Base-by-base conservation (phyloP, 2,888 invertebrate genomes). In the Biston stratarius region DNA sequence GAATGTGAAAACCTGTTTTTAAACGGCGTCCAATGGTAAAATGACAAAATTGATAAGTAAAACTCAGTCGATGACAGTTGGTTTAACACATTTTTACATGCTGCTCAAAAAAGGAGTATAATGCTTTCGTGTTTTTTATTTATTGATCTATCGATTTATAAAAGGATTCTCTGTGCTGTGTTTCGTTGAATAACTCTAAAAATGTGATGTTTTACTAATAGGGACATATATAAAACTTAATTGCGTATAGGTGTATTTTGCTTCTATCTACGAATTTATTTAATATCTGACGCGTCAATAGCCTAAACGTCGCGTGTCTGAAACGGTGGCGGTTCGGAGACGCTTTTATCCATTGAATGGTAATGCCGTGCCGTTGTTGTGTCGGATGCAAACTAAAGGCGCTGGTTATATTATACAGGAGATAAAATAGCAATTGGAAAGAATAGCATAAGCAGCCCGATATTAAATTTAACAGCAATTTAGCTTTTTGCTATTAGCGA, bases 291-390 rank as follows among this genome's bases (percentile, higher is more conserved):
- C 52, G 14, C 63, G 45, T 59, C 58, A 67, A 66, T 69, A 61
- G 66, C 63, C 62, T 61, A 65, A 53, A 64, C 59, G 66, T 70
- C 66, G 65, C 61, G 67, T 70, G 68, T 67, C 56, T 51, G 55
- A 12, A 44, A 55, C 51, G 48, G 61, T 55, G 44, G 53, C 40
- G 55, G 48, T 62, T 65, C 52, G 33, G 42, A 59, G 71, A 74
- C 77, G 80, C 80, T 79, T 24, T 24, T 24, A 24, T 24, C 24
- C 24, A 24, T 24, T 24, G 24, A 24, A 24, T 24, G 24, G 24
- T 24, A 24, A 24, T 24, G 24, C 24, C 3, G 24, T 24, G 24
- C 24, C 3, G 24, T 24, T 24, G 24, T 24, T 24, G 24, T 24
- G 24, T 24, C 24, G 24, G 24, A 24, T 24, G 24, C 24, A 24